These are phyloP conservation scores for Suillia variegata DNA, from an alignment of 2,888 invertebrate species.

Conservation along the genomic window DNA sequence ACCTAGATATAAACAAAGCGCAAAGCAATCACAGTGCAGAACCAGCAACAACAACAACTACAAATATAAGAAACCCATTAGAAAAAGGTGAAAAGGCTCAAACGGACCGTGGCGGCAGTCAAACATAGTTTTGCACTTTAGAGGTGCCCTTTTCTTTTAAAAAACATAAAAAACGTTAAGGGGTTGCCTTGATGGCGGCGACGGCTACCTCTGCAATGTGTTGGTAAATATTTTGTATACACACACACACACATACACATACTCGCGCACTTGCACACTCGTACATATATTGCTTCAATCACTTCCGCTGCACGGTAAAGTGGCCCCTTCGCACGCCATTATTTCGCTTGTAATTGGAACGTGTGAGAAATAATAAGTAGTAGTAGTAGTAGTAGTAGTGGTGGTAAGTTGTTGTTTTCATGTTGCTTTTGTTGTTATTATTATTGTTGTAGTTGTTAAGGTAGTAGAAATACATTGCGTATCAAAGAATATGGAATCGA, in stretches of 20 bases:
- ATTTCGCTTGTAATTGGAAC: constrained; percentile 59
- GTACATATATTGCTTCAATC: too few relatives aligned
- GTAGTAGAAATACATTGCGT: too few relatives aligned
- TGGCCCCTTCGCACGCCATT: constrained; percentile 60
- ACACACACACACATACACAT: too few relatives aligned
- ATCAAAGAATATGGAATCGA: too few relatives aligned
- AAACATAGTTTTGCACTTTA: constrained; percentile 58
- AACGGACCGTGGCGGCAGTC: constrained; percentile 43
- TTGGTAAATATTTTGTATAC: constrained; percentile 38
- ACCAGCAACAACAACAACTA: too few relatives aligned
- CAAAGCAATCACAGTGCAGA: background rate
- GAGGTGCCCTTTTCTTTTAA: background rate
- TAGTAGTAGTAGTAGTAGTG: background rate
- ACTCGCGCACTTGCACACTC: too few relatives aligned
- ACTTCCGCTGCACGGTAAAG: constrained; percentile 59
- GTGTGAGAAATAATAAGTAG: constrained; percentile 57
- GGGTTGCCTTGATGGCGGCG: background rate
- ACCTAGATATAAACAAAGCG: constrained; percentile 9
- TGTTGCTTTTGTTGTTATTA: too few relatives aligned
- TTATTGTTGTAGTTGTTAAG: too few relatives aligned
- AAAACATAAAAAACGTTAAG: constrained; percentile 9
- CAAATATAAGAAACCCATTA: background rate
- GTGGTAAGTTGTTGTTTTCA: too few relatives aligned
- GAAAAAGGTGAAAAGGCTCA: constrained; percentile 39
- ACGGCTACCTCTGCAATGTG: background rate